Evolutionary conservation across 2,113 vertebrate genomes (phyloP).

Genomic region (Todiramphus saurophagus): DNA sequence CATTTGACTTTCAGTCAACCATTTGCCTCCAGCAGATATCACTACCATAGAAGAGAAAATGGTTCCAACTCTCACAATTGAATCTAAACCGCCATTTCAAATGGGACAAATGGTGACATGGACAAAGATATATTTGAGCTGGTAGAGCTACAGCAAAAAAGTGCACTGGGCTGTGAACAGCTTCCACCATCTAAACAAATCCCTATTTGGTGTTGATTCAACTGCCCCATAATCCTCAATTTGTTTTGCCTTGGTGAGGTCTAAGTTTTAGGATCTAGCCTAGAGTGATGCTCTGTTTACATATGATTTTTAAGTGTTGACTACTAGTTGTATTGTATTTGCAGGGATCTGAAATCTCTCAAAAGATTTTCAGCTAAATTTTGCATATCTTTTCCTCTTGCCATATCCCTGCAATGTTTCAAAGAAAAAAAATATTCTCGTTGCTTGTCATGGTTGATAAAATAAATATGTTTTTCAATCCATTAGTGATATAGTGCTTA

Average conservation of each 20-base stretch:
- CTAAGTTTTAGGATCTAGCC: neutral
- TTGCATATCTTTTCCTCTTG: neutral
- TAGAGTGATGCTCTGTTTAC: neutral
- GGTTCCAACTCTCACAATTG: neutral
- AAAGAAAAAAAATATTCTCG: neutral
- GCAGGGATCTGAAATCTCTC: neutral
- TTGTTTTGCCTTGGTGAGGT: neutral
- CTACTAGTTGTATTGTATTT: neutral
- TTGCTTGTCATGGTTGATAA: conserved; percentile 8
- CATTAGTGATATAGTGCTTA: neutral
- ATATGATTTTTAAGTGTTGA: neutral
- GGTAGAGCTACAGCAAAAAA: neutral
- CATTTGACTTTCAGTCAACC: neutral
- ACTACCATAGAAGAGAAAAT: neutral
- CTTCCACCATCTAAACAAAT: neutral
- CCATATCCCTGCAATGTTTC: neutral
- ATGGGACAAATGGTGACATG: neutral
- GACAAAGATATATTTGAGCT: neutral
- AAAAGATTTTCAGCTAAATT: neutral
- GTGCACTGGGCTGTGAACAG: neutral
- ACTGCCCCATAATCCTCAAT: neutral
- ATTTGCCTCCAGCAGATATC: neutral
- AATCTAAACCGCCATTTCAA: neutral
- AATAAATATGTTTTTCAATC: conserved; percentile 34
- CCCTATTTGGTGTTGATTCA: neutral